Evolutionary conservation across 2,113 vertebrate genomes (phyloP).

Genomic region (Anolis sagrei): DNA sequence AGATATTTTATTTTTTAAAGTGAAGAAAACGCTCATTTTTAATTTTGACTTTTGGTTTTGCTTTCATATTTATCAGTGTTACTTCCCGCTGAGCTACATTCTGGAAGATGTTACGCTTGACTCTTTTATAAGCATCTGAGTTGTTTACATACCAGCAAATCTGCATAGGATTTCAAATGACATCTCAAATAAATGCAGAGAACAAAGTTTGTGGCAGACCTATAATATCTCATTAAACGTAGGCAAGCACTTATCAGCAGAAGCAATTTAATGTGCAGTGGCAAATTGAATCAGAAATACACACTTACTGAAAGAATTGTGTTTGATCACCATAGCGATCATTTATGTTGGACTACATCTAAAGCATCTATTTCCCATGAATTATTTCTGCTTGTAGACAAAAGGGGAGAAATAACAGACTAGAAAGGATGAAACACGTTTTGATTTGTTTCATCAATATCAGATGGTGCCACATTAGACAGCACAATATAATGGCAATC

Average conservation of each 20-base stretch:
- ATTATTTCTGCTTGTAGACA: conserved; percentile 7
- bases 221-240: conserved; percentile 42
- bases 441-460: conserved; percentile 23
- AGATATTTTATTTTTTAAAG: neutral
- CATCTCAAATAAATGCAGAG: conserved; percentile 26
- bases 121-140: neutral
- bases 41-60: conserved; percentile 18
- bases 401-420: conserved; percentile 11
- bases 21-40: neutral
- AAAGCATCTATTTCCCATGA: conserved; percentile 16
- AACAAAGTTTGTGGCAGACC: conserved; percentile 25
- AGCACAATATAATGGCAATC: neutral
- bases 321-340: conserved; percentile 33
- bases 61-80: neutral
- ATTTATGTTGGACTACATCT: conserved; percentile 11
- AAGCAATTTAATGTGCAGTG: conserved; percentile 28
- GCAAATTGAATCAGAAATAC: conserved; percentile 40
- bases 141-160: neutral
- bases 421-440: conserved; percentile 1
- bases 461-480: neutral
- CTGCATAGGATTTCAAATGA: conserved; percentile 27
- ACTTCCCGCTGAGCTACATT: conserved; percentile 30
- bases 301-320: conserved; percentile 32
- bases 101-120: neutral
- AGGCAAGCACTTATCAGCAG: conserved; percentile 16